Evolutionary conservation across 2,888 invertebrate species (phyloP).

Genomic region (Synergus umbraculus): DNA sequence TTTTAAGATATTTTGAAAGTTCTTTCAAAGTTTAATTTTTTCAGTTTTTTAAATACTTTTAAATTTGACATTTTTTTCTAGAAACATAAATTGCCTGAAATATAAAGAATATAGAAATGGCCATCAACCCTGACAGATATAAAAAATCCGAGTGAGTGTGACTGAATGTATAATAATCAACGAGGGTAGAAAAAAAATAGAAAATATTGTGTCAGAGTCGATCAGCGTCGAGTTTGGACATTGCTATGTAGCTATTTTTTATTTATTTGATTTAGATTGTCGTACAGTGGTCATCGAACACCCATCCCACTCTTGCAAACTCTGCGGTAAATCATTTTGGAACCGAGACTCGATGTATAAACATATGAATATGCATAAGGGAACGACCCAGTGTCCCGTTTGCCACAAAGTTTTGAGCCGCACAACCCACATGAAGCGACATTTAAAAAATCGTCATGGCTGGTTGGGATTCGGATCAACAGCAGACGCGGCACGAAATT

Average conservation of each 20-base stretch:
- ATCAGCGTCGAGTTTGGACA: constrained; percentile 44
- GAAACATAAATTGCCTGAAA: neutral
- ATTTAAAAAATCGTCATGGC: constrained; percentile 76
- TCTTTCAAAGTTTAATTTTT: too few species aligned
- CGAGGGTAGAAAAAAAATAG: constrained; percentile 47
- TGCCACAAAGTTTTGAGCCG: constrained; percentile 78
- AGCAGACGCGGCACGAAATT: constrained; percentile 57
- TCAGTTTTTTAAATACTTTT: too few species aligned
- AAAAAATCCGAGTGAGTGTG: constrained; percentile 50
- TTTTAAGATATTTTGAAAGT: too few species aligned
- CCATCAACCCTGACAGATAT: constrained; percentile 40
- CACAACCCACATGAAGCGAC: constrained; percentile 77
- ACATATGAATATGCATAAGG: constrained; percentile 79
- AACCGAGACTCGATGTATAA: constrained; percentile 79
- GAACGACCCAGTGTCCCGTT: constrained; percentile 78
- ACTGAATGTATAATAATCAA: constrained; percentile 45
- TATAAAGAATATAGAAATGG: constrained; percentile 24
- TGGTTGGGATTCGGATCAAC: constrained; percentile 71
- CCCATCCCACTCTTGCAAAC: constrained; percentile 77
- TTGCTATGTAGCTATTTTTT: constrained; percentile 54
- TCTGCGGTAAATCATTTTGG: constrained; percentile 78
- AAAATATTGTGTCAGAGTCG: constrained; percentile 13
- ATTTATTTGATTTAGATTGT: constrained; percentile 76
- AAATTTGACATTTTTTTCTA: neutral
- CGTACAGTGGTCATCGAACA: constrained; percentile 77